These are phyloP conservation scores for Ptychoptera contaminata DNA, from an alignment of 2,888 invertebrate species.

Conservation along the genomic window DNA sequence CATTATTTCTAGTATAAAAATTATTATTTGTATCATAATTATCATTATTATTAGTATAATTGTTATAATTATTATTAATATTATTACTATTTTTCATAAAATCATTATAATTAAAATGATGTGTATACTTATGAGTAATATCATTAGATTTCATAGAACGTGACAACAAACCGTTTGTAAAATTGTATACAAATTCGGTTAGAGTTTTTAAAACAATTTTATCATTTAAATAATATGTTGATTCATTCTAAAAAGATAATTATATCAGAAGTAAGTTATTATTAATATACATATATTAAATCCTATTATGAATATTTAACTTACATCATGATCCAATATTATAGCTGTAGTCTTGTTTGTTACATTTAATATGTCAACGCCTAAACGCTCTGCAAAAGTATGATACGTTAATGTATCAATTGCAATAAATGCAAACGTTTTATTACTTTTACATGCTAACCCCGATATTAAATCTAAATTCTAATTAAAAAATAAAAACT, in stretches of 20 bases:
- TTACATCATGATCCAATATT: constrained; percentile 55
- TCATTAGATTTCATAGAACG: constrained; percentile 6
- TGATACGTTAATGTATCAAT: constrained; percentile 57
- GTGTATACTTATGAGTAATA: constrained; percentile 6
- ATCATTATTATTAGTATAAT: not conserved
- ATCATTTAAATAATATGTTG: constrained; percentile 30
- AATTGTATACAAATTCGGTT: constrained; percentile 8
- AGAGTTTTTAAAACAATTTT: constrained; percentile 8
- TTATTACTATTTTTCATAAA: not conserved
- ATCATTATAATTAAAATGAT: constrained; percentile 5
- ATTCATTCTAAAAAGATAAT: constrained; percentile 41
- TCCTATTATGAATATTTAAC: constrained; percentile 11
- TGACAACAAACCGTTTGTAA: constrained; percentile 4
- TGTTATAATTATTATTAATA: not conserved
- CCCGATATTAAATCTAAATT: constrained; percentile 18
- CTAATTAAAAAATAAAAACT: not conserved
- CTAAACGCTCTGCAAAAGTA: constrained; percentile 59
- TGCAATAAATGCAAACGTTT: constrained; percentile 45
- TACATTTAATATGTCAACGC: constrained; percentile 44
- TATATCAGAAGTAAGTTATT: constrained; percentile 2
- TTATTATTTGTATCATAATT: not conserved
- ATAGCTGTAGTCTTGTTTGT: constrained; percentile 49
- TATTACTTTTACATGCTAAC: constrained; percentile 39
- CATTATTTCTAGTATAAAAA: not conserved
- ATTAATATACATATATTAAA: not conserved